Conservation (phyloP, 2,113 vertebrate species). For the Passer domesticus region DNA sequence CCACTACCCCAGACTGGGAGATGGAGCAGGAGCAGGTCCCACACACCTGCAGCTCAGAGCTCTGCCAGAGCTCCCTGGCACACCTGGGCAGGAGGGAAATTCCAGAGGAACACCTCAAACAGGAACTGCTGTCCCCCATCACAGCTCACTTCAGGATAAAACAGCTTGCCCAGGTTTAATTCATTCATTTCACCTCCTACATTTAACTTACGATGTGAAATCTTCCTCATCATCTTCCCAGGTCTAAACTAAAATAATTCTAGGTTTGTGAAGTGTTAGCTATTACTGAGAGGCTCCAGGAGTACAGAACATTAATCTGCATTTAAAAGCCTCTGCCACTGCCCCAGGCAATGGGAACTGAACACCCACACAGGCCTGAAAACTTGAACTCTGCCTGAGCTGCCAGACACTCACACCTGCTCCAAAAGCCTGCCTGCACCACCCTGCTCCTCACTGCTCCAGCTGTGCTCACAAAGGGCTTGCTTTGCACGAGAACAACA, state of each 20-base stretch:
- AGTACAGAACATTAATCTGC: background rate
- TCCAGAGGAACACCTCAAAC: background rate
- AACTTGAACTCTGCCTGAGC: background rate
- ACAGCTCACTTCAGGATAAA: fast-evolving
- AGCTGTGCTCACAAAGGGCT: fast-evolving
- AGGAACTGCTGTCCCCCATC: fast-evolving
- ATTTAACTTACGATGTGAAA: background rate
- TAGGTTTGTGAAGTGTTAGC: fast-evolving
- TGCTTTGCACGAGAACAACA: background rate
- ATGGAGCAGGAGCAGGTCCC: background rate
- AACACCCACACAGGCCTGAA: fast-evolving
- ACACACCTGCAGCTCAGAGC: no score
- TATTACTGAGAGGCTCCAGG: fast-evolving
- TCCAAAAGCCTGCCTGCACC: background rate
- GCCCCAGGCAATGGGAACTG: background rate
- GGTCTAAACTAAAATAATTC: background rate
- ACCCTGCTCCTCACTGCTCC: background rate
- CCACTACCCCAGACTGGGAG: fast-evolving
- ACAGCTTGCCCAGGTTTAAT: background rate
- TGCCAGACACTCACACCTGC: background rate
- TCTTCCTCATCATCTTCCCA: background rate
- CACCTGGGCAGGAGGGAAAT: background rate
- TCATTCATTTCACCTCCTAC: background rate
- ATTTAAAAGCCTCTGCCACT: background rate
- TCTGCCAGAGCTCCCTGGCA: background rate